Evolutionary conservation across 2,888 invertebrate genomes (phyloP).

Genomic region (Euzetes globulus): DNA sequence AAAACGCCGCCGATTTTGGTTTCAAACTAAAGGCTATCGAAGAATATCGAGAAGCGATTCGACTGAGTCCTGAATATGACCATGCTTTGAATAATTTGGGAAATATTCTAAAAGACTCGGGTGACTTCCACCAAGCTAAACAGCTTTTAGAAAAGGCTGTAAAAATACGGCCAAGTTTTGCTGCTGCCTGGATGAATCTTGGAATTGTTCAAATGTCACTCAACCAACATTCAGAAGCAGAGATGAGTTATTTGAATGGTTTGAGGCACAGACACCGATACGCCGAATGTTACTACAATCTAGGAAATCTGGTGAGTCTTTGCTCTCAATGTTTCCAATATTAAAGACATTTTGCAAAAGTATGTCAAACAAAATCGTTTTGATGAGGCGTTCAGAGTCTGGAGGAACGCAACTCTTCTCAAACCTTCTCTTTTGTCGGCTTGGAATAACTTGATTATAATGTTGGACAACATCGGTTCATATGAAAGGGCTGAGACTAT

Average conservation of each 20-base stretch:
- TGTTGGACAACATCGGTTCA: slow-evolving; percentile 66
- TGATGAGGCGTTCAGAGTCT: slow-evolving; percentile 66
- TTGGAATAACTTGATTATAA: slow-evolving; percentile 84
- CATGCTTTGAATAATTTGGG: slow-evolving; percentile 91
- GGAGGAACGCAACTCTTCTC: slow-evolving; percentile 69
- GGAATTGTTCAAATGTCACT: slow-evolving; percentile 78
- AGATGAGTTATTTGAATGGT: slow-evolving; percentile 70
- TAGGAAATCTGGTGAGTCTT: slow-evolving; percentile 74
- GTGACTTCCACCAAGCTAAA: slow-evolving; percentile 63
- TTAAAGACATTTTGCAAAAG: slow-evolving; percentile 49
- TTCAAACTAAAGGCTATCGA: slow-evolving; percentile 59
- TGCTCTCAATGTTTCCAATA: neutral
- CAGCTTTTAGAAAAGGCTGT: slow-evolving; percentile 64
- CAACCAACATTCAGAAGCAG: slow-evolving; percentile 62
- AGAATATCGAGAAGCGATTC: slow-evolving; percentile 70
- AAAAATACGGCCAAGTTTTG: slow-evolving; percentile 68
- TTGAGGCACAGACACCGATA: slow-evolving; percentile 67
- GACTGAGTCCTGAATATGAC: slow-evolving; percentile 70
- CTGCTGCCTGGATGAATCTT: slow-evolving; percentile 97
- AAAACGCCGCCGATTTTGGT: slow-evolving; percentile 69
- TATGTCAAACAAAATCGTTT: slow-evolving; percentile 69
- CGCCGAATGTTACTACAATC: slow-evolving; percentile 87
- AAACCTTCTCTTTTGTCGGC: slow-evolving; percentile 72
- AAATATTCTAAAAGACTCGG: slow-evolving; percentile 68
- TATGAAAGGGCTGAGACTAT: slow-evolving; percentile 62